Percentiles rank a stretch among this genome's conserved stretches.
Evolutionary conservation across 2,113 vertebrate genomes (phyloP).

Genomic region (Lasiurus borealis): DNA sequence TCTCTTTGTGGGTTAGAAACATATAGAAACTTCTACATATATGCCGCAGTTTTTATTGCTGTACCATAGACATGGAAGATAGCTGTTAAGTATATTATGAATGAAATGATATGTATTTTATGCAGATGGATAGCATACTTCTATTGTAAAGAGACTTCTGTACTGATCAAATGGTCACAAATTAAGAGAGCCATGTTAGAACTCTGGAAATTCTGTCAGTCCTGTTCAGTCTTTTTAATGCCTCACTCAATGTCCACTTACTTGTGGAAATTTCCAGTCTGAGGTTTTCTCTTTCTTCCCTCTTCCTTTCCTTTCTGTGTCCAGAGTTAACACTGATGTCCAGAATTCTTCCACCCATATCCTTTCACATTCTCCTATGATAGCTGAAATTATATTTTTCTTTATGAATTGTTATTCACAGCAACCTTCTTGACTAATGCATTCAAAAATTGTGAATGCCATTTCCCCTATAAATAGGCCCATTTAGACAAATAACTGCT

Average conservation of each 20-base stretch:
- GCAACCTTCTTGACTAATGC: constrained; percentile 72
- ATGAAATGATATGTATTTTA: background rate
- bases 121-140: background rate
- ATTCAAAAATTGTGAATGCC: constrained; percentile 78
- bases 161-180: background rate
- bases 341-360: constrained; percentile 18
- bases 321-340: constrained; percentile 52
- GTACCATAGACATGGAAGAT: background rate
- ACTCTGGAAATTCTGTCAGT: background rate
- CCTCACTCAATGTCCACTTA: background rate
- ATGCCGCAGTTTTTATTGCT: background rate
- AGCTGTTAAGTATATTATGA: background rate
- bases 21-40: background rate
- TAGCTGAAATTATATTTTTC: constrained; percentile 60
- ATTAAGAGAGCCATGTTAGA: background rate
- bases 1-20: constrained; percentile 29
- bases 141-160: background rate
- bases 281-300: background rate
- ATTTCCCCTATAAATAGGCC: constrained; percentile 81
- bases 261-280: constrained; percentile 29
- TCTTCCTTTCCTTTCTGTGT: background rate
- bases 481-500: constrained; percentile 83
- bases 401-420: constrained; percentile 68
- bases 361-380: background rate
- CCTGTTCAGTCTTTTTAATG: background rate